phyloP scores from a whole-genome alignment of 2,113 vertebrate species.

The Brevimyrus niger region DNA sequence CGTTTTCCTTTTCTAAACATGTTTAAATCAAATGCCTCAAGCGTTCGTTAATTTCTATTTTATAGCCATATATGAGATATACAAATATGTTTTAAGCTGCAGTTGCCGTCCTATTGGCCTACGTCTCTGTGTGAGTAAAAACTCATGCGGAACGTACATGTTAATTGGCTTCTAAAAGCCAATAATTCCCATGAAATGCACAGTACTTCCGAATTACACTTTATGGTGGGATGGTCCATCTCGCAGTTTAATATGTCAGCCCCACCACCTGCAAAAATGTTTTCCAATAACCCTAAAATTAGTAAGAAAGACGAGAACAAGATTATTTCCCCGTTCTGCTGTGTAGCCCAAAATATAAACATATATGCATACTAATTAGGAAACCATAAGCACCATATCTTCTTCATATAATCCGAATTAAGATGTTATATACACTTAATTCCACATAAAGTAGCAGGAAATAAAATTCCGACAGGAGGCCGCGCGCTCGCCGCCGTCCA shows the following conservation, averaged over 20 bases:
- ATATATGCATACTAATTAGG: neutral
- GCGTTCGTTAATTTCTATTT: neutral
- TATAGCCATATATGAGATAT: neutral
- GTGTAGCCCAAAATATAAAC: neutral
- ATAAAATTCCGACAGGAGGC: neutral
- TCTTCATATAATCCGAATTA: slow-evolving; percentile 38
- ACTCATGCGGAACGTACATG: neutral
- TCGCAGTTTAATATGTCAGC: slow-evolving; percentile 48
- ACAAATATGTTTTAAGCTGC: neutral
- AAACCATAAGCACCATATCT: slow-evolving; percentile 19
- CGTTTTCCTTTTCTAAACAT: neutral
- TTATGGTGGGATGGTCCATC: slow-evolving; percentile 21
- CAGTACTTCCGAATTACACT: slow-evolving; percentile 13
- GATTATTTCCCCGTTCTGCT: neutral
- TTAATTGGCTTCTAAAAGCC: neutral
- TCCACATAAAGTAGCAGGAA: neutral
- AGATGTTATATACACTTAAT: slow-evolving; percentile 17
- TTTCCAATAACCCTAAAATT: neutral
- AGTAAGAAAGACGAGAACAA: neutral
- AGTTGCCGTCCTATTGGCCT: neutral
- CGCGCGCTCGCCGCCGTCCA: neutral
- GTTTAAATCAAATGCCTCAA: neutral
- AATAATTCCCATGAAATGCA: slow-evolving; percentile 23
- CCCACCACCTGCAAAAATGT: slow-evolving; percentile 30
- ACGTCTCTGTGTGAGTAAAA: neutral